A percentile compares a stretch with the other conserved stretches of the same genome.
phyloP scores from a whole-genome alignment of 2,888 invertebrate species.

The Iphiclides podalirius region DNA sequence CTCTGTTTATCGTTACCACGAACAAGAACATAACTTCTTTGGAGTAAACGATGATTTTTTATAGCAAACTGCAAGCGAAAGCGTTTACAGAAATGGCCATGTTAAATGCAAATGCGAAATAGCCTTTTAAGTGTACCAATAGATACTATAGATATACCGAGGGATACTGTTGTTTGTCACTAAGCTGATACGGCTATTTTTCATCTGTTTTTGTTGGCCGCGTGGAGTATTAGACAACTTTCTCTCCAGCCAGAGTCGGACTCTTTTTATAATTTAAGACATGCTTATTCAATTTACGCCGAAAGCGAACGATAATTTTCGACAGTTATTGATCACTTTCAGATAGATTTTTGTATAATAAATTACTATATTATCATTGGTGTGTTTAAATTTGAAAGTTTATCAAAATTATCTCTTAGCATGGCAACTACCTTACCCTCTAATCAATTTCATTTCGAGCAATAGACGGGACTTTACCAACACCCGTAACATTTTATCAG shows the following conservation, averaged over 20 bases:
- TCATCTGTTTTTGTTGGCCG: constrained; percentile 9
- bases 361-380: too few relatives aligned
- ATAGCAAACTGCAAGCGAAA: not conserved
- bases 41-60: not conserved
- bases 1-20: too few relatives aligned
- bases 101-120: not conserved
- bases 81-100: not conserved
- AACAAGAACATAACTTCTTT: too few relatives aligned
- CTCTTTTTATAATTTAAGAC: constrained; percentile 3
- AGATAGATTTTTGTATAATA: not conserved
- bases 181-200: constrained; percentile 14
- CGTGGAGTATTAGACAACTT: constrained; percentile 6
- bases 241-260: constrained; percentile 14
- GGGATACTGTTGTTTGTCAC: constrained; percentile 14
- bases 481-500: too few relatives aligned
- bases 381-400: too few relatives aligned
- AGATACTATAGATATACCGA: not conserved
- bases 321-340: constrained; percentile 8
- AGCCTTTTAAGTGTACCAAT: constrained; percentile 4
- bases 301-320: not conserved
- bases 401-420: too few relatives aligned
- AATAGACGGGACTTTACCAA: not conserved
- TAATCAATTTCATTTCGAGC: not conserved
- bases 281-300: constrained; percentile 4
- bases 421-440: too few relatives aligned